Percentiles rank a stretch among this genome's conserved stretches.
These are phyloP conservation scores for Syngnathus scovelli DNA, from an alignment of 2,113 vertebrate species.

Conservation along the genomic window DNA sequence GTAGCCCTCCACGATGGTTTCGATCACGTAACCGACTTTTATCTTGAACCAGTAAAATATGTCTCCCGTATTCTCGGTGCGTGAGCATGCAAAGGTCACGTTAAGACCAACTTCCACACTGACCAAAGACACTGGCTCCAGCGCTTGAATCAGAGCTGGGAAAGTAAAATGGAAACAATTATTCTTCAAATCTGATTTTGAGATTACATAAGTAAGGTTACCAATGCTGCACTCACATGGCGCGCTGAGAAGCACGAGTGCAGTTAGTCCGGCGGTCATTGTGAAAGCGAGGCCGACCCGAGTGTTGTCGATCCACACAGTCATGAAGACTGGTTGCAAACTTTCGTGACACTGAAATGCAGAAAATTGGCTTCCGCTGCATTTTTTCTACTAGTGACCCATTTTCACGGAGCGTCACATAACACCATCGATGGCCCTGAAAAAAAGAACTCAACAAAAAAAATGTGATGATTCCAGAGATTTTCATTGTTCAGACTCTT, in stretches of 20 bases:
- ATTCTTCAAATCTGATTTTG: neutral
- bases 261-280: neutral
- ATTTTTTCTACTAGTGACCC: conserved; percentile 2
- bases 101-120: neutral
- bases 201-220: neutral
- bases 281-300: neutral
- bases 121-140: neutral
- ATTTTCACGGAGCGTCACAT: neutral
- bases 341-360: neutral
- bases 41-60: conserved; percentile 10
- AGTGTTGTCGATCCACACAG: neutral
- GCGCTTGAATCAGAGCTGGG: neutral
- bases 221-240: neutral
- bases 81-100: neutral
- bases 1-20: conserved; percentile 1
- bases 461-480: no score
- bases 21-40: neutral
- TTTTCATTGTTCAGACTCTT: no score
- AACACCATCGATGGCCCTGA: neutral
- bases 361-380: neutral
- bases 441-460: neutral
- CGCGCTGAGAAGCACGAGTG: neutral
- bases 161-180: neutral
- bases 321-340: neutral
- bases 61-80: neutral